These are phyloP conservation scores for Lepidurus apus DNA, from an alignment of 1,140 invertebrate species.

Conservation along the genomic window DNA sequence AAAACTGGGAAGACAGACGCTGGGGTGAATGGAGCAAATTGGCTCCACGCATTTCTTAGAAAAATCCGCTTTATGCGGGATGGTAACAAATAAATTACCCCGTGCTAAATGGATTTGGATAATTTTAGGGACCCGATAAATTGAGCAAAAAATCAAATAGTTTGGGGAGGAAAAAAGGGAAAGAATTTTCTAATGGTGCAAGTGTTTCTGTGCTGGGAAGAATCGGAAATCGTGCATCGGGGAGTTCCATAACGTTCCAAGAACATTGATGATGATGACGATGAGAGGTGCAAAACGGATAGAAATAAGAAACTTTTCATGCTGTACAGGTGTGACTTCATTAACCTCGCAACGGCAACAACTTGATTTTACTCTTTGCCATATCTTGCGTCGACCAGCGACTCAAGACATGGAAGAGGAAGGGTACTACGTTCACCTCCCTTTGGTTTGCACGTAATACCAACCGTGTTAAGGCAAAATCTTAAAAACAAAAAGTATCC, in stretches of 20 bases:
- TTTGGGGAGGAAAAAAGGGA: neutral
- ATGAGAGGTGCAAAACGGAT: neutral
- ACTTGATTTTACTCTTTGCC: neutral
- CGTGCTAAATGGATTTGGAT: neutral
- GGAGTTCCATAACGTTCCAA: neutral
- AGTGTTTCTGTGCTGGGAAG: neutral
- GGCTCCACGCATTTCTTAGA: neutral
- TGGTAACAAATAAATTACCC: neutral
- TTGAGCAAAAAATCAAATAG: slow-evolving; percentile 1
- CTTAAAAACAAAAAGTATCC: neutral
- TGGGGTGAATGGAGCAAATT: neutral
- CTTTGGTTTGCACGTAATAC: neutral
- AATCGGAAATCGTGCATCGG: neutral
- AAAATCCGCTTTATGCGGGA: neutral
- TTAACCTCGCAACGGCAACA: neutral
- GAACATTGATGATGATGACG: neutral
- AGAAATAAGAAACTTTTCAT: neutral
- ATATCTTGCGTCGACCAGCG: neutral
- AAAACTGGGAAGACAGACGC: neutral
- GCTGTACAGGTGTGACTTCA: slow-evolving; percentile 11
- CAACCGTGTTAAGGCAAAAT: neutral
- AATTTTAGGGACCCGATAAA: neutral
- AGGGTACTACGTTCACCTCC: neutral
- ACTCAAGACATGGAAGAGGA: neutral
- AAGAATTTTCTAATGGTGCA: neutral